Evolutionary conservation across 1,140 invertebrate species (phyloP), one percentile per base, ranked within the genome.

Genomic region (Euwallacea similis): DNA sequence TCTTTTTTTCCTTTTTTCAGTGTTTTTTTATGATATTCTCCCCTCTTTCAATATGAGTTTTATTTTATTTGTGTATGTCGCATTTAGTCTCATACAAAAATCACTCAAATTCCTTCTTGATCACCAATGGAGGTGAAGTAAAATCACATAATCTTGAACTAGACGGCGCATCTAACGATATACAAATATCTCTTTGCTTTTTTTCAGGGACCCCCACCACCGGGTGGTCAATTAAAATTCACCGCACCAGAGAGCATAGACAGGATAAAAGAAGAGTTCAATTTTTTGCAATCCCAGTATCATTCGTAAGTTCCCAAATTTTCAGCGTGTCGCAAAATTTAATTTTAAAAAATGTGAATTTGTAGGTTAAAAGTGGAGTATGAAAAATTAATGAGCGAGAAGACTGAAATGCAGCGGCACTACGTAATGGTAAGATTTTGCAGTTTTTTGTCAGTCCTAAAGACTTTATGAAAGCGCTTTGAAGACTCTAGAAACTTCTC

Each of bases 361-460:
- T 90, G 77, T 87, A 92, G 90, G 83, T 86, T 92, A 83, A 92
- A 91, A 86, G 86, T 92, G 81, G 90, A 92, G 86, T 92, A 89
- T 82, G 95, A 98, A 84, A 98, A 98, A 86, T 85, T 97, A 83
- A 93, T 92, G 76, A 93, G 90, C 83, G 96, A 98, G 87, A 98
- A 98, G 88, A 96, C 94, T 82, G 95, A 97, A 87, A 97, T 97
- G 91, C 95, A 97, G 84, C 89, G 95, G 85, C 94, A 97, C 87
- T 97, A 97, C 85, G 94, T 97, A 79, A 97, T 97, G 94, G 93
- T 96, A 86, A 92, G 91, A 86, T 42, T 16, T 63, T 56, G 10
- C 53, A 46, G 54, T 43, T 43, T 69, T 62, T 56, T 9, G 21
- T n/a, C 10, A 56, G 21, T 2, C 21, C 7, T 16, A 56, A 56